A percentile compares a stretch with the other conserved stretches of the same genome.
Evolutionary conservation across 2,797 vertebrate genomes (phyloP).

Genomic region (Sandelia bainsii): DNA sequence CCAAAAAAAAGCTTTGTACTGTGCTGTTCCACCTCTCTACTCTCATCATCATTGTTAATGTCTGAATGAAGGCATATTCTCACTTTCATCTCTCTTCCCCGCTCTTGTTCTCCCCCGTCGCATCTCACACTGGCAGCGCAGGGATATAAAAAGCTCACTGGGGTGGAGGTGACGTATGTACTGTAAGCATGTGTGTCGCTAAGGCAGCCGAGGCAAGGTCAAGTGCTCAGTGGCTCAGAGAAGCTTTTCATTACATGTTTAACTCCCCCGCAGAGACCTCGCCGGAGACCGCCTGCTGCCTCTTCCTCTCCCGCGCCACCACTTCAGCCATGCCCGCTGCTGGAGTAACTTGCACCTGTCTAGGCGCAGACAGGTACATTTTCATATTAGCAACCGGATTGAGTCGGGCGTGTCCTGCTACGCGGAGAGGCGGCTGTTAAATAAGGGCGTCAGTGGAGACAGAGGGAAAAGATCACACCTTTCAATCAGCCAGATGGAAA

Average conservation of each 20-base stretch:
- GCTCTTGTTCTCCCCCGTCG: background rate
- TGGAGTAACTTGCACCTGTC: conserved; percentile 12
- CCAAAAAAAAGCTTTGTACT: conserved; percentile 25
- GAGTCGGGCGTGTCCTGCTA: conserved; percentile 42
- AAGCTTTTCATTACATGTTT: conserved; percentile 70
- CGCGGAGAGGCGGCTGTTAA: conserved; percentile 43
- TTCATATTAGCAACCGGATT: conserved; percentile 41
- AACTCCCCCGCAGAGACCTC: conserved; percentile 60
- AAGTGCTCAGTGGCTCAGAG: conserved; percentile 54
- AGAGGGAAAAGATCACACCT: conserved; percentile 57
- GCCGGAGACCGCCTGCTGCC: conserved; percentile 29
- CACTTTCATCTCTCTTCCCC: conserved; percentile 41
- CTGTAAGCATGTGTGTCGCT: conserved; percentile 61
- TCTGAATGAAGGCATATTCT: conserved; percentile 55
- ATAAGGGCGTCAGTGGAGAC: conserved; percentile 29
- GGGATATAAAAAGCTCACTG: conserved; percentile 54
- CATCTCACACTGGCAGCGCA: conserved; percentile 2
- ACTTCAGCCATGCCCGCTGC: conserved; percentile 14
- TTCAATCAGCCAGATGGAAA: conserved; percentile 44
- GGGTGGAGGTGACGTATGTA: conserved; percentile 56
- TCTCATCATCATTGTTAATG: conserved; percentile 59
- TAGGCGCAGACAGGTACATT: conserved; percentile 46
- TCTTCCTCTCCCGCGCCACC: background rate
- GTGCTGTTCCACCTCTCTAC: conserved; percentile 38
- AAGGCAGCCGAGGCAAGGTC: conserved; percentile 68